Evolutionary conservation across 2,113 vertebrate species (phyloP).

Genomic region (Sturnus vulgaris): DNA sequence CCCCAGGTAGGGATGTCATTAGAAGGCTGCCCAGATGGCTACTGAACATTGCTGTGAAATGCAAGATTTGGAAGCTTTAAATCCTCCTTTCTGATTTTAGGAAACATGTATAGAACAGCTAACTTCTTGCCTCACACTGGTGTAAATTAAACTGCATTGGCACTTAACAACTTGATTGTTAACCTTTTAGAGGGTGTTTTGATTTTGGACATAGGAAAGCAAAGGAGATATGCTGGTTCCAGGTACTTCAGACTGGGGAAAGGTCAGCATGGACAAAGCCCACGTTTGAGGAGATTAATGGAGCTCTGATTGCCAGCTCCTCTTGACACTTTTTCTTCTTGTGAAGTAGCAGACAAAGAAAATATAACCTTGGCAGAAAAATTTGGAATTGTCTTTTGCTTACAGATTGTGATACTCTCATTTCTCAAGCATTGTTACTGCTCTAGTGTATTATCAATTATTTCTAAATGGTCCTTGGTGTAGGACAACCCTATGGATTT

Average conservation of each 20-base stretch:
- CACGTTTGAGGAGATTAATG: not conserved
- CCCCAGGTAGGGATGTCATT: not conserved
- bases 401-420: not conserved
- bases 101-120: not conserved
- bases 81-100: not conserved
- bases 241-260: not conserved
- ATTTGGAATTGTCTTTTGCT: not conserved
- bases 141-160: not conserved
- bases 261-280: not conserved
- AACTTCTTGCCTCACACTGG: not conserved
- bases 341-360: not conserved
- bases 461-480: not conserved
- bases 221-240: not conserved
- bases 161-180: not conserved
- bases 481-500: not conserved
- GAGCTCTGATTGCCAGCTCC: not conserved
- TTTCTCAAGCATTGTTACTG: not conserved
- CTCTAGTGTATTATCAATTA: not conserved
- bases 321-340: not conserved
- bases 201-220: not conserved
- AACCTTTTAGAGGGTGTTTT: not conserved
- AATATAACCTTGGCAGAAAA: not conserved
- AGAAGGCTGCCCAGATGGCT: not conserved
- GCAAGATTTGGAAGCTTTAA: not conserved
- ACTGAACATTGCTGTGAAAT: not conserved